Base-by-base conservation (phyloP, 1,140 invertebrate species). In the Drusus annulatus region DNA sequence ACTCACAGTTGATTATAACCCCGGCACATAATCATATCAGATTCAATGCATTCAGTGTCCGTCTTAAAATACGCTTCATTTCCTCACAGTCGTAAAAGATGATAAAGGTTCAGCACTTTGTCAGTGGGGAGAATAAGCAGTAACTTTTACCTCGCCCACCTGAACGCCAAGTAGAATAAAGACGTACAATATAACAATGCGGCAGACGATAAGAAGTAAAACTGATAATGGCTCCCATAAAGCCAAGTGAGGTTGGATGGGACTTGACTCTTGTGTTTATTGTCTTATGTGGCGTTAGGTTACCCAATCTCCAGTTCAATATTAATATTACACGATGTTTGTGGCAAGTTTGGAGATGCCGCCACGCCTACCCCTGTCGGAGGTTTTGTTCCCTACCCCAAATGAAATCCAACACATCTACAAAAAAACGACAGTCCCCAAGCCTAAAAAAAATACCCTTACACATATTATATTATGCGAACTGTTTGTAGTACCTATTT, bases 291-390 rank as follows among this genome's bases (percentile, higher is more conserved):
- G 19, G 21, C 25, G 60, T 63, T 21, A 6, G 13, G 60, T 25
- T 63, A 21, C 23, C 60, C 60, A 25, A 21, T 15, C 21, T 63
- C 60, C 25, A 25, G 60, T 21, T 25, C 60, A 13, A 63, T 63
- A 63, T 63, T 63, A 63, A 63, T 63, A 63, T 25, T 23, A 25
- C 60, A 25, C 60, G 60, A 63, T 63, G 60, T 63, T 62, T 63
- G 60, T 15, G 60, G 60, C 60, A 25, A 25, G 19, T 25, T 25
- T 21, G 13, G 60, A 25, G 23, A 63, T 4, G 60, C 23, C 60
- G 19, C 60, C 60, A 15, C 60, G 19, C 60, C 60, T 25, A 63
- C 60, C 60, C 60, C 25, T 25, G 8, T 0, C 23, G 25, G 60
- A 6, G 25, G 60, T 23, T 25, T 28, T 16, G 60, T 28, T 63